Evolutionary conservation across 2,797 vertebrate genomes (phyloP).

Genomic region (Taeniopygia guttata): DNA sequence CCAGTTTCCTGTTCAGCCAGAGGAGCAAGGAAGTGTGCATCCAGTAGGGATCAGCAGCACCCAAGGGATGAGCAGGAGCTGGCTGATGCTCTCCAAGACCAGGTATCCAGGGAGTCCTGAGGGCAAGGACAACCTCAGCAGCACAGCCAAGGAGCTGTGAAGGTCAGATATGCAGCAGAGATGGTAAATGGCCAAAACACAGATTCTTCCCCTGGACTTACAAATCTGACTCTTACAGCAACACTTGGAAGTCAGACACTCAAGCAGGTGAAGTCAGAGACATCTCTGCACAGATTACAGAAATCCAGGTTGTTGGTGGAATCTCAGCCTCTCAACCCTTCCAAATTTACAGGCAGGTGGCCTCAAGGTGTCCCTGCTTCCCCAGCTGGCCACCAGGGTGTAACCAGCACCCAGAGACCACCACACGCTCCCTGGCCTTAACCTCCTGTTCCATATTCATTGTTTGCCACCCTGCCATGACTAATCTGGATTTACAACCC

Average conservation of each 20-base stretch:
- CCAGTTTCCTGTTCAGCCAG: not conserved
- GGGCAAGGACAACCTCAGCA: not conserved
- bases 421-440: not conserved
- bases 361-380: not conserved
- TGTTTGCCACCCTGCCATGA: conserved; percentile 26
- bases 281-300: not conserved
- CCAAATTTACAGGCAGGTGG: not conserved
- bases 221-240: not conserved
- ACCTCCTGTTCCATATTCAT: not conserved
- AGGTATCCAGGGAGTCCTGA: not conserved
- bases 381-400: not conserved
- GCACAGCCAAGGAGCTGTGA: not conserved
- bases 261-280: not conserved
- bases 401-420: not conserved
- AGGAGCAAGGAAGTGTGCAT: not conserved
- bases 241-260: not conserved
- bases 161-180: not conserved
- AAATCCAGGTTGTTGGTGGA: not conserved
- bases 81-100: not conserved
- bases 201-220: not conserved
- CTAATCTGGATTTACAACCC: conserved; percentile 39
- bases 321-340: not conserved
- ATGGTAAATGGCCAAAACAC: not conserved
- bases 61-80: not conserved
- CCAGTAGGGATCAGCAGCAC: not conserved